Percentiles rank a stretch among this genome's conserved stretches.
phyloP scores from a whole-genome alignment of 1,140 invertebrate species.

The Drosophila ercepeae region DNA sequence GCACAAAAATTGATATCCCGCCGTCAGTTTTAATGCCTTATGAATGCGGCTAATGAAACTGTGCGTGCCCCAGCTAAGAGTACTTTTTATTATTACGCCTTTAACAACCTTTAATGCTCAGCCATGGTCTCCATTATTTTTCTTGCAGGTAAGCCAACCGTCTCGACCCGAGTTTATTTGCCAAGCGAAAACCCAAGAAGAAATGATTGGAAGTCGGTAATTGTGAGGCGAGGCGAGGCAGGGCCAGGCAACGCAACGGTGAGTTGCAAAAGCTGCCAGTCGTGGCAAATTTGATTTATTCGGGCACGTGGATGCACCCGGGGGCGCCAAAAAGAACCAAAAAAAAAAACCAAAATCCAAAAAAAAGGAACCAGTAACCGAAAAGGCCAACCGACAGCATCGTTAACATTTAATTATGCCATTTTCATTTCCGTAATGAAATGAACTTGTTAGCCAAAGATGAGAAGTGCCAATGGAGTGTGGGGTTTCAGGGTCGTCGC shows the following conservation, averaged over 20 bases:
- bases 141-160: constrained; percentile 53
- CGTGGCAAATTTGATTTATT: constrained; percentile 51
- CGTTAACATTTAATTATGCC: constrained; percentile 77
- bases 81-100: constrained; percentile 53
- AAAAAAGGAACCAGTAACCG: not conserved
- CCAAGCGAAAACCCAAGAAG: not conserved
- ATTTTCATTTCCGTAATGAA: constrained; percentile 68
- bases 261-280: constrained; percentile 44
- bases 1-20: constrained; percentile 66
- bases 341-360: not conserved
- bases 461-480: constrained; percentile 1
- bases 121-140: constrained; percentile 24
- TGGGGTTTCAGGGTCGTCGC: not conserved
- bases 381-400: constrained; percentile 33
- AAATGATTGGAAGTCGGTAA: constrained; percentile 11
- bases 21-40: constrained; percentile 62
- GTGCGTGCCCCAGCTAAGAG: constrained; percentile 39
- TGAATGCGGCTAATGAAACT: constrained; percentile 71
- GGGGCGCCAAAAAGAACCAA: constrained; percentile 13
- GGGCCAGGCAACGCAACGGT: constrained; percentile 4
- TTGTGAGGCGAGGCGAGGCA: constrained; percentile 4
- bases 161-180: constrained; percentile 12
- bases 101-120: constrained; percentile 68
- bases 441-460: constrained; percentile 63
- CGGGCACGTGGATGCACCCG: constrained; percentile 51